phyloP scores from a whole-genome alignment of 2,888 invertebrate species.

The Eurois occulta region DNA sequence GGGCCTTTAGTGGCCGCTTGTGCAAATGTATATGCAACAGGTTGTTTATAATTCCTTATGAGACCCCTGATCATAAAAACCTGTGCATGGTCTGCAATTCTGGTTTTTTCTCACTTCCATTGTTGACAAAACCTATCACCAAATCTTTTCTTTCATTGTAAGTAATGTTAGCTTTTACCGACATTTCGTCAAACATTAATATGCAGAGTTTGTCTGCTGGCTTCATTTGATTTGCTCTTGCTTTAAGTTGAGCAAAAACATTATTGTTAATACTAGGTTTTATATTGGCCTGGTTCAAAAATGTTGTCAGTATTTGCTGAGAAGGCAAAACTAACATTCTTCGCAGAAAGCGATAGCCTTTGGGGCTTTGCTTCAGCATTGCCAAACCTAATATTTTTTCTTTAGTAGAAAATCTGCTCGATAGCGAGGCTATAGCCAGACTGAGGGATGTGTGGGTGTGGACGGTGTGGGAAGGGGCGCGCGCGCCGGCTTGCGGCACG shows the following conservation, averaged over 20 bases:
- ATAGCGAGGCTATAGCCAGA: too few relatives aligned
- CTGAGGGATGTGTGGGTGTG: too few relatives aligned
- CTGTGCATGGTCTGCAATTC: slow-evolving; percentile 43
- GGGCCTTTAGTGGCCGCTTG: slow-evolving; percentile 62
- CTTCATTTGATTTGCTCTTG: too few relatives aligned
- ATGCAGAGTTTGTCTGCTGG: too few relatives aligned
- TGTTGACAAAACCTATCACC: slow-evolving; percentile 33
- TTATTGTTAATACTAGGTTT: slow-evolving; percentile 20
- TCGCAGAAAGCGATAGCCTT: slow-evolving; percentile 29
- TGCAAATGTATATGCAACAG: slow-evolving; percentile 62
- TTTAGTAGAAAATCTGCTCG: slow-evolving; percentile 19
- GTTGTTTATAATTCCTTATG: slow-evolving; percentile 66
- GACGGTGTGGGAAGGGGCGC: too few relatives aligned
- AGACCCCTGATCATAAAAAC: slow-evolving; percentile 54
- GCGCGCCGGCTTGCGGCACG: too few relatives aligned
- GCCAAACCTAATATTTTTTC: slow-evolving; percentile 39
- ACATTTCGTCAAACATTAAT: too few relatives aligned
- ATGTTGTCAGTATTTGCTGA: not conserved
- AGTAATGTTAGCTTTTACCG: slow-evolving; percentile 2
- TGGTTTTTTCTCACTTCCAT: slow-evolving; percentile 21
- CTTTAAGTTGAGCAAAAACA: slow-evolving; percentile 11
- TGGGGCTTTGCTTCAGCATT: slow-evolving; percentile 28
- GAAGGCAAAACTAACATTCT: slow-evolving; percentile 32
- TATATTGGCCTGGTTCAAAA: slow-evolving; percentile 18
- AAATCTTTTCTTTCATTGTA: slow-evolving; percentile 36